phyloP scores from a whole-genome alignment of 2,797 vertebrate species.

The Liparis tanakae region DNA sequence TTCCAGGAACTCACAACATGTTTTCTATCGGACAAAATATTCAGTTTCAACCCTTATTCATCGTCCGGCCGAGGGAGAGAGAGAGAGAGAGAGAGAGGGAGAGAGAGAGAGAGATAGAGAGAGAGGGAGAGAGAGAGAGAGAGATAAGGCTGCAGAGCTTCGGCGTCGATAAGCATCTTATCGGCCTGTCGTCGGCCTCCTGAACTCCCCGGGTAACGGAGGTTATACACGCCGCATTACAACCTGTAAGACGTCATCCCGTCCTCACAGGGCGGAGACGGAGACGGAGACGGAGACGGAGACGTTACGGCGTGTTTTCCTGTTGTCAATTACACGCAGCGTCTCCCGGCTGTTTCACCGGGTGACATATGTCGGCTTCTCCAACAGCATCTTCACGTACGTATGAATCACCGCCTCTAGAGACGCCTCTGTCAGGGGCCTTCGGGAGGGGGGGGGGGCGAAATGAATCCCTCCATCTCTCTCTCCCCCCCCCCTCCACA shows the following conservation, averaged over 20 bases:
- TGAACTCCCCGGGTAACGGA: slow-evolving; percentile 52
- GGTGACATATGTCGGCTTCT: slow-evolving; percentile 65
- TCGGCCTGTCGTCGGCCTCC: slow-evolving; percentile 71
- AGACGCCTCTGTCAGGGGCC: slow-evolving; percentile 44
- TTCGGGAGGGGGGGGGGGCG: slow-evolving; percentile 33
- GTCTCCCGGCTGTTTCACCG: slow-evolving; percentile 61
- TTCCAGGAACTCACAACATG: neutral
- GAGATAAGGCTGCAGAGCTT: slow-evolving; percentile 66
- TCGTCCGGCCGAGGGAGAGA: slow-evolving; percentile 49
- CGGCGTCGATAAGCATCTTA: slow-evolving; percentile 75
- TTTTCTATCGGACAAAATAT: neutral
- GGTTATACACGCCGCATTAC: slow-evolving; percentile 66
- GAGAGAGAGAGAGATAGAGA: too few relatives aligned
- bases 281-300: slow-evolving; percentile 28
- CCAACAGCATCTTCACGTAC: slow-evolving; percentile 63
- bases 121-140: neutral
- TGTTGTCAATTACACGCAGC: slow-evolving; percentile 46
- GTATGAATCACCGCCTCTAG: slow-evolving; percentile 65
- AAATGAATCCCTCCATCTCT: slow-evolving; percentile 42
- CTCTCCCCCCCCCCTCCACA: slow-evolving; percentile 32
- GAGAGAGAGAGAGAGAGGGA: too few relatives aligned
- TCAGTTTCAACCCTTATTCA: neutral
- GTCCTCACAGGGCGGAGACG: slow-evolving; percentile 1
- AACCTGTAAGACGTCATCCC: slow-evolving; percentile 45
- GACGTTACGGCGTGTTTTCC: slow-evolving; percentile 49